Conservation (phyloP, 1,140 invertebrate genomes). For the Helicoverpa armigera region DNA sequence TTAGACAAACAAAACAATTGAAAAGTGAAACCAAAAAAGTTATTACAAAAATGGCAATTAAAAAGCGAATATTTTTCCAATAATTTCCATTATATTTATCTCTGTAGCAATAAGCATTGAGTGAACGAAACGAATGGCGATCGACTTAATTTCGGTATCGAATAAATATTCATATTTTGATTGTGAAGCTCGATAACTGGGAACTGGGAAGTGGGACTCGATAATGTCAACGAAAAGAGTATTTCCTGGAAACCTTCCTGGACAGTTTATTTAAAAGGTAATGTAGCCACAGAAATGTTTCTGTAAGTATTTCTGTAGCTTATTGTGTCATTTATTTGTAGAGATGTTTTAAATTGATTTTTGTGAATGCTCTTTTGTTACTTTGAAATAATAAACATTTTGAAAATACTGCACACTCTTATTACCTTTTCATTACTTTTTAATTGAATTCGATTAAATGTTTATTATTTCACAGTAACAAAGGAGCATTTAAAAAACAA, state of each 20-base stretch:
- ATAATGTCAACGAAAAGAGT: constrained; percentile 46
- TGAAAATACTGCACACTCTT: too few species aligned
- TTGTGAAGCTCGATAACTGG: constrained; percentile 43
- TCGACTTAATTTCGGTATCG: constrained; percentile 41
- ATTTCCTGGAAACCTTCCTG: constrained; percentile 44
- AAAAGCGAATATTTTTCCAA: constrained; percentile 15
- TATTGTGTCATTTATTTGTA: background rate
- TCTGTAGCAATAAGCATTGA: constrained; percentile 38
- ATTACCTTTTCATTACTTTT: too few species aligned
- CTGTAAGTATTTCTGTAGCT: background rate
- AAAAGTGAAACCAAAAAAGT: background rate
- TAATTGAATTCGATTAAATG: too few species aligned
- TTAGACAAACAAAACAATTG: background rate
- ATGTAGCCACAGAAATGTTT: background rate
- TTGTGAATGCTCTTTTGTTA: too few species aligned
- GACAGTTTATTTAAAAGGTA: constrained; percentile 39
- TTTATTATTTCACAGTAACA: too few species aligned
- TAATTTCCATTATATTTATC: constrained; percentile 35
- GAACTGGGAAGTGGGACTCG: constrained; percentile 4
- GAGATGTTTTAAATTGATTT: constrained; percentile 24
- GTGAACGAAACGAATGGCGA: constrained; percentile 38
- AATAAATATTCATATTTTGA: constrained; percentile 51
- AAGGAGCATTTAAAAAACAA: too few species aligned
- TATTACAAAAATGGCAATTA: constrained; percentile 8
- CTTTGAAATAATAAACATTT: too few species aligned